Base-by-base conservation (phyloP, 2,888 invertebrate species). In the Pollenia amentaria region DNA sequence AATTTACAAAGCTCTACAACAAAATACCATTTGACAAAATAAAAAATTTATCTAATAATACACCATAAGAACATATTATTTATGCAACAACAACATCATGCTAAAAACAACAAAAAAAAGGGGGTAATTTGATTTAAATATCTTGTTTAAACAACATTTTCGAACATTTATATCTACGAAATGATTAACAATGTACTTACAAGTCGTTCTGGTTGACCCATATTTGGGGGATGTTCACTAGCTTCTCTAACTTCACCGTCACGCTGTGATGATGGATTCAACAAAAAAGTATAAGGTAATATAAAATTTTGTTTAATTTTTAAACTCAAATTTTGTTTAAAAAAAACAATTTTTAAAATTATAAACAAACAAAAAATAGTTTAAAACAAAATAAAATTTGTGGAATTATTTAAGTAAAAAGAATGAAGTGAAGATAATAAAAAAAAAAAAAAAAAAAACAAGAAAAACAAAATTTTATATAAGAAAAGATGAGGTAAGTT, bases 241-340 rank as follows among this genome's bases (percentile, higher is more conserved):
- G 91, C 91, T 83, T 92, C 92, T 90, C 90, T 90, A 90, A 89
- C 90, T 89, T 90, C 92, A 89, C 91, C 91, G 88, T 89, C 89
- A 88, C 92, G 91, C 92, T 92, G 88, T 84, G 81, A 88, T 84
- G 84, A 84, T 81, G 57, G 81, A 77, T 70, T 85, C 62, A 84
- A 87, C 87, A 87, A 84, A 87, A 87, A 87, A 84, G 70, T 87
- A 85, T 79, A 84, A 87, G 78, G 83, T 85, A 88, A 88, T 85
- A 88, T 84, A 88, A 87, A 81, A 88, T 85, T 79, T 83, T 75
- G 79, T 88, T 88, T 88, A 87, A 87, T 84, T 78, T 81, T 88
- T 79, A 55, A 87, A 88, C 84, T 88, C 81, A 88, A 87, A 85
- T 84, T 87, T 88, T 87, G 67, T 73, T 75, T 73, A 46, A 70